phyloP scores from a whole-genome alignment of 2,113 vertebrate genomes.

The Takifugu flavidus region DNA sequence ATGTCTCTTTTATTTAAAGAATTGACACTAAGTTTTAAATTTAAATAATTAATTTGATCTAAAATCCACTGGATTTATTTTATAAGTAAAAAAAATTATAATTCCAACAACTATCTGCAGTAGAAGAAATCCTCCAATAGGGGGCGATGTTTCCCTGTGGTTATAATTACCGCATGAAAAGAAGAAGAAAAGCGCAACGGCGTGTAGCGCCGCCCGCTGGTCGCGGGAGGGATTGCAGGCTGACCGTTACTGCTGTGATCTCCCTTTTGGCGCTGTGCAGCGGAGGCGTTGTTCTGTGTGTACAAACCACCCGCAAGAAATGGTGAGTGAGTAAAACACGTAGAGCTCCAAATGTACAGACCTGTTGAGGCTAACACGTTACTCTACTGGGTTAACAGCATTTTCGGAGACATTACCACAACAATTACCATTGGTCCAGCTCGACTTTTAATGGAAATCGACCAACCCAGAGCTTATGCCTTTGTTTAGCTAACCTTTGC shows the following conservation, averaged over 20 bases:
- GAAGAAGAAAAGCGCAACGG: background rate
- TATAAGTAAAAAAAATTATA: background rate
- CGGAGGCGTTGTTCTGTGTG: slow-evolving; percentile 45
- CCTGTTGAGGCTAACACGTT: background rate
- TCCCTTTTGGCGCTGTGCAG: slow-evolving; percentile 66
- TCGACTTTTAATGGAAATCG: slow-evolving; percentile 6
- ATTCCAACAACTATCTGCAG: background rate
- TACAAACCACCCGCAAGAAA: slow-evolving; percentile 65
- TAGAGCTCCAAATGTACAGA: background rate
- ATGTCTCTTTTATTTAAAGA: too few species aligned
- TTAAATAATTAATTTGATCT: too few species aligned
- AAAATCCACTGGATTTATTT: too few species aligned
- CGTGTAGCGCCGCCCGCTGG: slow-evolving; percentile 3
- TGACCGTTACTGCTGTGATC: slow-evolving; percentile 22
- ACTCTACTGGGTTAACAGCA: background rate
- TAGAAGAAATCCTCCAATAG: background rate
- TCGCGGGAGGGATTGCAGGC: background rate
- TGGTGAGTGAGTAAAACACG: slow-evolving; percentile 71
- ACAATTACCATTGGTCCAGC: background rate
- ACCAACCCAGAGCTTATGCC: slow-evolving; percentile 9
- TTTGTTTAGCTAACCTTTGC: slow-evolving; percentile 62
- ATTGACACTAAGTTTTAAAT: too few species aligned
- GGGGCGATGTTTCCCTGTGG: background rate
- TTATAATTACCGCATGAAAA: background rate
- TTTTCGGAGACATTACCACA: too few species aligned